Evolutionary conservation across 2,888 invertebrate genomes (phyloP).

Genomic region (Dendrolimus pini): DNA sequence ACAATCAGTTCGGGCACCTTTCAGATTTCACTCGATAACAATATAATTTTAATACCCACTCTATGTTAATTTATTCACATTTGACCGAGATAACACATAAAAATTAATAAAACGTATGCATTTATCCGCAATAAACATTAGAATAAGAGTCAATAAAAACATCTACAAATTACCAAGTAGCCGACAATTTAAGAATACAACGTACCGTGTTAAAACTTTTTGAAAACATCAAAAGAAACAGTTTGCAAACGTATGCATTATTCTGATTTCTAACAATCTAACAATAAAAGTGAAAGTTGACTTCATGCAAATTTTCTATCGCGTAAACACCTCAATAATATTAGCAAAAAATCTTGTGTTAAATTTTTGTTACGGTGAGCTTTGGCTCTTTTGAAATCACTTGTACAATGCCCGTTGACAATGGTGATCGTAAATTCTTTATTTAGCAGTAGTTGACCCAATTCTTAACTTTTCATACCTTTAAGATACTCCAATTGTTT

Average conservation of each 20-base stretch:
- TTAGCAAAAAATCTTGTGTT: neutral
- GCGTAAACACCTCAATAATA: constrained; percentile 36
- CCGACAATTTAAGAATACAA: neutral
- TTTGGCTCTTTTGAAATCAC: constrained; percentile 14
- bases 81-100: neutral
- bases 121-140: constrained; percentile 1
- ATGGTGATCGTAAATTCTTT: constrained; percentile 50
- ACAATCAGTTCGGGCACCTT: neutral
- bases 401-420: constrained; percentile 48
- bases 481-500: constrained; percentile 23
- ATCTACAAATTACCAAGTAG: neutral
- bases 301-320: constrained; percentile 52
- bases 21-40: neutral
- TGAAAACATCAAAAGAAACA: constrained; percentile 19
- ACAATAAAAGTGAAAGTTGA: constrained; percentile 68
- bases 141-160: neutral
- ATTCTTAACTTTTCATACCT: constrained; percentile 35
- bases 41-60: neutral
- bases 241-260: constrained; percentile 35
- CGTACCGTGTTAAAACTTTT: constrained; percentile 3
- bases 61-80: neutral
- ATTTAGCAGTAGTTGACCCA: constrained; percentile 36
- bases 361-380: no score
- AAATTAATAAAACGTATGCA: neutral
- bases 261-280: constrained; percentile 24